Evolutionary conservation across 2,888 invertebrate genomes (phyloP), one percentile per base, ranked within the genome.

Genomic region (Dasysyrphus tricinctus): DNA sequence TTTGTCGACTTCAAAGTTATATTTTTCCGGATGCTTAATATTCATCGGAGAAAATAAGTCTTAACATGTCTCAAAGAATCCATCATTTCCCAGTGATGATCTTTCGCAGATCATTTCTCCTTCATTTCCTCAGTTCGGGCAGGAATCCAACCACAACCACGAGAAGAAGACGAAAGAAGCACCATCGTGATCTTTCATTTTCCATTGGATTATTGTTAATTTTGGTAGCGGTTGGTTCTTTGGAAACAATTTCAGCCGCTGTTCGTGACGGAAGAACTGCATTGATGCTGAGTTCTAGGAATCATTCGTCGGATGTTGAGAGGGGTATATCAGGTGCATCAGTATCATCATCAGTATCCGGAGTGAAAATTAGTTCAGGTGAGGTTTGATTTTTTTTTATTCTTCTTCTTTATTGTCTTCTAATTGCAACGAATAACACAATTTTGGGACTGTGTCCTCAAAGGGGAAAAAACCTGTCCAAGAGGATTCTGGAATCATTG

Each of bases 361-460:
- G 86, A 79, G 61, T 57, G 59, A 86, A 86, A 86, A 82, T 74
- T 67, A 86, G 86, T 86, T 86, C 86, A 86, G 86, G 86, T 86
- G 70, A 75, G 86, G 79, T 54, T 34, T 51, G 12, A 3, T 3
- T 12, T 29, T 73, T n/a, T 69, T 39, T 51, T 56, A 49, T 73
- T 65, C 7, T 54, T 74, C 16, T n/a, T 70, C 11, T 11, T 9
- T 79, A 63, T 57, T 39, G 29, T 69, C 61, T 51, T 63, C 51
- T 72, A 54, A 54, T 44, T 59, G 56, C 49, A 54, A 49, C 42
- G 73, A 49, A 59, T 32, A 76, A 70, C 42, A 42, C 57, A 73
- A 74, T 19, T 67, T 79, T 65, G 24, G 49, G 63, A 77, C 57
- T 63, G 19, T 19, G 19, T 19, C n/a, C 19, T 3, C 24, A 19